Percentiles rank a stretch among this genome's conserved stretches.
Evolutionary conservation across 2,888 invertebrate genomes (phyloP).

Genomic region (Polydrusus pterygomalis): DNA sequence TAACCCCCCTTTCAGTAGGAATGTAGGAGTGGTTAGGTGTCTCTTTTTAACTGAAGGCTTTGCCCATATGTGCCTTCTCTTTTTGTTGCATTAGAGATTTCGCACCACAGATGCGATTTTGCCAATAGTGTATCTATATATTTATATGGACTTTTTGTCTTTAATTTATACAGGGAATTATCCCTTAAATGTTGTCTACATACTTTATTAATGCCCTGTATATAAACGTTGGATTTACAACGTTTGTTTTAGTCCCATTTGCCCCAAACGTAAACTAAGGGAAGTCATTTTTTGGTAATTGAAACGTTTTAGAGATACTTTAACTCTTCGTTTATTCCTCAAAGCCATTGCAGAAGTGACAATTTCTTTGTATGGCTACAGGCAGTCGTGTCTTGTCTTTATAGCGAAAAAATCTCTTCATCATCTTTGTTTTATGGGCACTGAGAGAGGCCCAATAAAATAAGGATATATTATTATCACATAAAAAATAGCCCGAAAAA

Average conservation of each 20-base stretch:
- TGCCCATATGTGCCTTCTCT: too few relatives aligned
- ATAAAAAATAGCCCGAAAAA: constrained; percentile 36
- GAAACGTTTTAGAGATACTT: constrained; percentile 3
- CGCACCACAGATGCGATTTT: too few relatives aligned
- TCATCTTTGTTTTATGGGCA: constrained; percentile 39
- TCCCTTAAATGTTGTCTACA: too few relatives aligned
- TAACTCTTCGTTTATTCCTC: constrained; percentile 2
- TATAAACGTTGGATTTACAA: neutral
- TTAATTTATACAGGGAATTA: too few relatives aligned
- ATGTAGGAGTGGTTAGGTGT: too few relatives aligned
- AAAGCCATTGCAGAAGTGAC: constrained; percentile 26
- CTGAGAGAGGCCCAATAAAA: constrained; percentile 37
- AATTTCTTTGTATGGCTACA: constrained; percentile 17
- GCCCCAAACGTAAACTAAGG: constrained; percentile 1
- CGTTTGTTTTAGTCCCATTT: neutral
- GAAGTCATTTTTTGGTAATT: constrained; percentile 4
- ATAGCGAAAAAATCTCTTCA: constrained; percentile 31
- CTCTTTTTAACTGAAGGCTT: too few relatives aligned
- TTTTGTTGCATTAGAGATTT: too few relatives aligned
- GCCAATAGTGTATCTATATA: too few relatives aligned
- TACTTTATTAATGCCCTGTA: neutral
- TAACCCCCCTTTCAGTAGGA: too few relatives aligned
- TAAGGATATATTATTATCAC: constrained; percentile 33
- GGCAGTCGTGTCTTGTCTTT: constrained; percentile 25
- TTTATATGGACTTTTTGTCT: too few relatives aligned